Base-by-base conservation (phyloP, 2,888 invertebrate genomes). In the Drosophila fungiperda region DNA sequence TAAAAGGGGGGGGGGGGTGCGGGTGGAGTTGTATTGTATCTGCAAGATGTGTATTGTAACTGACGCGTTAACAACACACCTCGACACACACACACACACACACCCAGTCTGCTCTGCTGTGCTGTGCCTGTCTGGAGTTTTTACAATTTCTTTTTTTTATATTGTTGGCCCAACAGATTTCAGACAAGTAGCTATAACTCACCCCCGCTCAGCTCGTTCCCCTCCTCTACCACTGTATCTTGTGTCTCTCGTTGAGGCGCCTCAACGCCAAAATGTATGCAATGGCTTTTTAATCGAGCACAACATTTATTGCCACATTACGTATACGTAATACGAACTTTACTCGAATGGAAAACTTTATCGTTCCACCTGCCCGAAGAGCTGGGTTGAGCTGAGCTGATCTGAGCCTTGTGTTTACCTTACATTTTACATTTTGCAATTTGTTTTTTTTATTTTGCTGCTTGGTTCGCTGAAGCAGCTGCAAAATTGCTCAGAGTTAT, bases 271-370 rank as follows among this genome's bases (percentile, higher is more conserved):
- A 68, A 63, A 72, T 70, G 77, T 73, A 72, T 68, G 71, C 84
- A 73, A 72, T 82, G 73, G 54, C 33, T 77, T 82, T 84, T 85
- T 83, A 84, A 84, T 83, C 78, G 82, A 84, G 82, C 78, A 74
- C 73, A 82, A 82, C 78, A 76, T 78, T 82, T 83, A 79, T 79
- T 83, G 78, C 83, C 76, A 75, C 81, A 77, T 75, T 81, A 74
- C 73, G 78, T 81, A 76, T 83, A 80, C 75, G 78, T 68, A 73
- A 61, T 61, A 55, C 67, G 45, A 77, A 68, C 68, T 74, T 69
- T 42, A 49, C 53, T 48, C 42, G 53, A 40, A 60, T 63, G 65
- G 55, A 68, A 76, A 77, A 65, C 59, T 78, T 79, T 68, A 50
- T n/a, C 61, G 49, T 48, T 35, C 69, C 36, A 36, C 35, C 54